Base-by-base conservation (phyloP, 2,113 vertebrate species). In the Periophthalmodon schlosseri region DNA sequence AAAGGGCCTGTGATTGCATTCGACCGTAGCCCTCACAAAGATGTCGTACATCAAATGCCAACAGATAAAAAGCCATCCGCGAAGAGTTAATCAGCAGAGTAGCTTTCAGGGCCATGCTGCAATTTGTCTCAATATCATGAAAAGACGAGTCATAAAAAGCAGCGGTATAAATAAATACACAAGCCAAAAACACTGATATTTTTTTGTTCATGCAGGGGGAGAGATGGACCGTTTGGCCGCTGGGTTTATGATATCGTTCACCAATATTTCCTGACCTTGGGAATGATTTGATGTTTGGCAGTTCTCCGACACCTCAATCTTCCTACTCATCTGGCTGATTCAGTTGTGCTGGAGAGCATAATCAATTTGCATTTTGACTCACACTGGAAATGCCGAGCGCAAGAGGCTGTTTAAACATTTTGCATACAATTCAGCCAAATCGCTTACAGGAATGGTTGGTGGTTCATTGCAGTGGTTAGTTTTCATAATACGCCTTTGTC, bases 71-170 rank as follows among this genome's bases (percentile, higher is more conserved):
- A 87, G 89, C 84, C 84, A 77, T 91, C 87, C 83, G 46, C 74
- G 72, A 89, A 88, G 81, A 92, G 91, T 93, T 94, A 94, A 94
- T 95, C 94, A 94, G 92, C 85, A 81, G 86, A 93, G 91, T 91
- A 91, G 89, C 90, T 93, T 89, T 91, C 88, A 89, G 82, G 76
- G 86, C 77, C 84, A 74, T 67, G 63, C 73, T 11, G 68, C 88
- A 89, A 90, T 94, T 91, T 93, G 90, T 94, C 91, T 93, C 88
- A 93, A 90, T 93, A 92, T 92, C 80, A 83, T 83, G 87, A 89
- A 89, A 77, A 81, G 79, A 79, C 82, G 90, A 79, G 61, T 76
- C 75, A 86, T 82, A 68, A 88, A 89, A 87, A 88, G 87, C 73
- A 72, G n/a, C 34, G 39, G 75, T 80, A 85, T 81, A 80, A 79